Evolutionary conservation across 2,888 invertebrate species (phyloP).

Genomic region (Entomobrya multifasciata): DNA sequence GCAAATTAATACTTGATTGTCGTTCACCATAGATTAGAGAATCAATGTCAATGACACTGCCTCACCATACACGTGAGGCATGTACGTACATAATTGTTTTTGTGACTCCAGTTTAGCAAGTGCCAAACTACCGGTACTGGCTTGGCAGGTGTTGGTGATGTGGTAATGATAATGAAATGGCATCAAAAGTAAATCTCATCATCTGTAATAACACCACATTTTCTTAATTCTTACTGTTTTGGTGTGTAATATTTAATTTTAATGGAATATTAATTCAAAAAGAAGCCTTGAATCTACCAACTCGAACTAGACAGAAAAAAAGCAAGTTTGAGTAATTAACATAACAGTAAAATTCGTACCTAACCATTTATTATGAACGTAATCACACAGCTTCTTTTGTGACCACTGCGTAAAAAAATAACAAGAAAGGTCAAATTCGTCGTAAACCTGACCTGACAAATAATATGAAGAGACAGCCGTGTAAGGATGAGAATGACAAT

Average conservation of each 20-base stretch:
- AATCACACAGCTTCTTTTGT: not conserved
- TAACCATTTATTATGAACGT: not conserved
- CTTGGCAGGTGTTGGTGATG: not conserved
- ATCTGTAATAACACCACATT: not conserved
- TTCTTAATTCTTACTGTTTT: not conserved
- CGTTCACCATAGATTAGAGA: not conserved
- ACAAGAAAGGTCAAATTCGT: constrained; percentile 37
- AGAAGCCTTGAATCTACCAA: not conserved
- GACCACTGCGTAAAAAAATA: constrained; percentile 4
- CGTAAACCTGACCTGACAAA: constrained; percentile 54
- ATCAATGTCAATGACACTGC: constrained; percentile 29
- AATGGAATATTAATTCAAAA: constrained; percentile 56
- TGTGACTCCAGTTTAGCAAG: not conserved
- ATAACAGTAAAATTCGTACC: not conserved
- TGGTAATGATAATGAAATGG: not conserved
- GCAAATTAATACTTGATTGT: not conserved
- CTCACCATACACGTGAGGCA: no score
- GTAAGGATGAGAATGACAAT: not conserved
- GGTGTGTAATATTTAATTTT: constrained; percentile 31
- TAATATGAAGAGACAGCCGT: not conserved
- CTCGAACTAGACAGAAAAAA: not conserved
- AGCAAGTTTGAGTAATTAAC: not conserved
- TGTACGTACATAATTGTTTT: not conserved
- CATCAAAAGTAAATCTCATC: not conserved
- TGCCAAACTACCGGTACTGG: not conserved